Evolutionary conservation across 2,888 invertebrate species (phyloP).

Genomic region (Eubasilissa splendida): DNA sequence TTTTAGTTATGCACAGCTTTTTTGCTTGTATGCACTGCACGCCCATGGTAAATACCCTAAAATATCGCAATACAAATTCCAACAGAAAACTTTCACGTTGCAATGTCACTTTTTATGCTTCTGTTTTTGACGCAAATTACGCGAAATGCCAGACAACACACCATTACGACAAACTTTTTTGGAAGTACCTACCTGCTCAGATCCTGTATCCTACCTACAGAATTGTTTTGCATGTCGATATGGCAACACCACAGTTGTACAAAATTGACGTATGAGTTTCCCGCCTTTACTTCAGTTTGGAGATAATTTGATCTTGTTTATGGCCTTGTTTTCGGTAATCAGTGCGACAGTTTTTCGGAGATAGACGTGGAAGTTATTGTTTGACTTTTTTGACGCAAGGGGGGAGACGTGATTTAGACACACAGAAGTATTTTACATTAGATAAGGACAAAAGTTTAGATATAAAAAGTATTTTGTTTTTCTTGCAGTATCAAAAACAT

Average conservation of each 20-base stretch:
- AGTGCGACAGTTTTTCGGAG: slow-evolving; percentile 44
- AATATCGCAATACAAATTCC: slow-evolving; percentile 47
- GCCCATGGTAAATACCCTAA: slow-evolving; percentile 11
- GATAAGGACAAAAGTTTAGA: slow-evolving; percentile 33
- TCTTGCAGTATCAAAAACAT: background rate
- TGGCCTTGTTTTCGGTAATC: slow-evolving; percentile 55
- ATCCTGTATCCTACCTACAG: background rate
- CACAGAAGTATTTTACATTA: slow-evolving; percentile 12
- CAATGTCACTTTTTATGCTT: slow-evolving; percentile 52
- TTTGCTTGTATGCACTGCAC: too few species aligned
- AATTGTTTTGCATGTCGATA: background rate
- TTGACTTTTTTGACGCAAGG: slow-evolving; percentile 40
- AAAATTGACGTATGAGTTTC: slow-evolving; percentile 46
- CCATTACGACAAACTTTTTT: slow-evolving; percentile 26
- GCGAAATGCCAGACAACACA: slow-evolving; percentile 42
- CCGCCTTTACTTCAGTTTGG: slow-evolving; percentile 38
- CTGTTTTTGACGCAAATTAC: slow-evolving; percentile 51
- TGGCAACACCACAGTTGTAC: slow-evolving; percentile 8
- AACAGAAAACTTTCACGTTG: slow-evolving; percentile 24
- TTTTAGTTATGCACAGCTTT: too few species aligned
- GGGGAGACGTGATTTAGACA: slow-evolving; percentile 19
- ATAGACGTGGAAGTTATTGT: slow-evolving; percentile 46
- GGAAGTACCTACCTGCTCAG: slow-evolving; percentile 17
- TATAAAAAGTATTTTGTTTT: slow-evolving; percentile 7
- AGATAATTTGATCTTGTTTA: slow-evolving; percentile 49